Percentiles rank a stretch among this genome's conserved stretches.
Evolutionary conservation across 1,140 invertebrate species (phyloP).

Genomic region (Steinernema khuongi): DNA sequence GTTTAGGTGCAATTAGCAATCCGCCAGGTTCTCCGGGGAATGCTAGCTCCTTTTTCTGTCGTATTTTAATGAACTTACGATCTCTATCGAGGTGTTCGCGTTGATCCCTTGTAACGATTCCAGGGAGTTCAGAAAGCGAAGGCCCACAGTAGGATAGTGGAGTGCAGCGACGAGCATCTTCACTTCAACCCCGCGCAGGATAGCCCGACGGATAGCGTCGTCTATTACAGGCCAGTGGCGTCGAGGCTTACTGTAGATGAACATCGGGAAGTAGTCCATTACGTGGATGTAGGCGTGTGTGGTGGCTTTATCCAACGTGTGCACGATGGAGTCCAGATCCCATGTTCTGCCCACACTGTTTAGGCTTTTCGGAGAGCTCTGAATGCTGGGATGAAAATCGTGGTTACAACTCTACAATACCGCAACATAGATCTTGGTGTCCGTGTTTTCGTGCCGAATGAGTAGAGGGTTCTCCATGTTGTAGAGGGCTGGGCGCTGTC

Average conservation of each 20-base stretch:
- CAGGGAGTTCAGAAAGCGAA: constrained; percentile 78
- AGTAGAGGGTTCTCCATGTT: constrained; percentile 72
- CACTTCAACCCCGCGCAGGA: constrained; percentile 74
- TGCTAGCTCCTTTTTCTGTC: not conserved
- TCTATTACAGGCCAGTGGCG: constrained; percentile 67
- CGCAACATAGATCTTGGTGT: constrained; percentile 71
- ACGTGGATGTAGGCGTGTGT: constrained; percentile 85
- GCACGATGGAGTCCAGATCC: constrained; percentile 78
- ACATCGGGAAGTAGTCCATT: constrained; percentile 90
- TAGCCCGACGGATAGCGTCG: constrained; percentile 73
- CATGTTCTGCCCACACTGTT: constrained; percentile 73
- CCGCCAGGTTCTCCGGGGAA: not conserved
- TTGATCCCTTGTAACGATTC: constrained; percentile 65
- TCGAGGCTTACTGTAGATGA: constrained; percentile 65
- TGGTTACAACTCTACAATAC: constrained; percentile 61
- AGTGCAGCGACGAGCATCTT: constrained; percentile 80
- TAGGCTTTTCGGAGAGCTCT: constrained; percentile 83
- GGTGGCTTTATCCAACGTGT: constrained; percentile 74
- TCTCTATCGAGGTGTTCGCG: constrained; percentile 38
- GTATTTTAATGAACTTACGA: constrained; percentile 37
- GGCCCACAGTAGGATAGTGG: constrained; percentile 74
- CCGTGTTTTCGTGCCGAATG: constrained; percentile 65
- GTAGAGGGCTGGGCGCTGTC: constrained; percentile 67
- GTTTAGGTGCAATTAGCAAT: too few species aligned
- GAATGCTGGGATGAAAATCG: constrained; percentile 47